phyloP scores from a whole-genome alignment of 1,140 invertebrate species.

The Trichonephila clavipes region DNA sequence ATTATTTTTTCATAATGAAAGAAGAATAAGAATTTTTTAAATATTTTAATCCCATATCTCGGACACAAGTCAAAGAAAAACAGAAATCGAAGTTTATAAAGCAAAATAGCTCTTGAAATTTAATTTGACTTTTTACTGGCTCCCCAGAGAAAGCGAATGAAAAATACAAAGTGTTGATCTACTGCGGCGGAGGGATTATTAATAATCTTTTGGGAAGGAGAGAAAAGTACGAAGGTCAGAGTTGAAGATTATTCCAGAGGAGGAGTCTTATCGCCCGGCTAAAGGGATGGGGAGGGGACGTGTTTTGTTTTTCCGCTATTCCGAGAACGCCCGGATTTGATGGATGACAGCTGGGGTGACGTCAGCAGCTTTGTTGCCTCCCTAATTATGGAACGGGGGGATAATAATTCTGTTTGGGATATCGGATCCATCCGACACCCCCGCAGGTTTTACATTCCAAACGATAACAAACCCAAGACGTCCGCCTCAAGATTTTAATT shows the following conservation, averaged over 20 bases:
- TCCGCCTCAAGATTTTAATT: neutral
- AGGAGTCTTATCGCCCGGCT: neutral
- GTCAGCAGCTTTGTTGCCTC: constrained; percentile 59
- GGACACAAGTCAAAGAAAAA: too few relatives aligned
- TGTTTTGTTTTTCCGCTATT: constrained; percentile 45
- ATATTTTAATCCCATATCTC: too few relatives aligned
- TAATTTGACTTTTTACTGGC: too few relatives aligned
- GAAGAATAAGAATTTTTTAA: too few relatives aligned
- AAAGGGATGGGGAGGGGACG: neutral
- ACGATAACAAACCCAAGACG: constrained; percentile 5
- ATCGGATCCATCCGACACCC: constrained; percentile 38
- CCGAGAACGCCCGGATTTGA: constrained; percentile 24
- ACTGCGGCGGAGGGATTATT: neutral
- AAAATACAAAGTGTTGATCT: too few relatives aligned
- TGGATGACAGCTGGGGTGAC: constrained; percentile 61
- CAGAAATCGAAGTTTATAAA: too few relatives aligned
- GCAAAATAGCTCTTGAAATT: too few relatives aligned
- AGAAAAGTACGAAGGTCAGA: constrained; percentile 32
- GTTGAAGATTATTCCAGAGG: constrained; percentile 27
- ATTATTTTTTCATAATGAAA: too few relatives aligned
- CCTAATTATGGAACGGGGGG: constrained; percentile 56
- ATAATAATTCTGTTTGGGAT: constrained; percentile 63
- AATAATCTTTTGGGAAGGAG: neutral
- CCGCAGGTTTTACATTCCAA: constrained; percentile 47
- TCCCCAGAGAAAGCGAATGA: too few relatives aligned